These are phyloP conservation scores for Leptobrachium ailaonicum DNA, from an alignment of 2,113 vertebrate species.

Conservation along the genomic window DNA sequence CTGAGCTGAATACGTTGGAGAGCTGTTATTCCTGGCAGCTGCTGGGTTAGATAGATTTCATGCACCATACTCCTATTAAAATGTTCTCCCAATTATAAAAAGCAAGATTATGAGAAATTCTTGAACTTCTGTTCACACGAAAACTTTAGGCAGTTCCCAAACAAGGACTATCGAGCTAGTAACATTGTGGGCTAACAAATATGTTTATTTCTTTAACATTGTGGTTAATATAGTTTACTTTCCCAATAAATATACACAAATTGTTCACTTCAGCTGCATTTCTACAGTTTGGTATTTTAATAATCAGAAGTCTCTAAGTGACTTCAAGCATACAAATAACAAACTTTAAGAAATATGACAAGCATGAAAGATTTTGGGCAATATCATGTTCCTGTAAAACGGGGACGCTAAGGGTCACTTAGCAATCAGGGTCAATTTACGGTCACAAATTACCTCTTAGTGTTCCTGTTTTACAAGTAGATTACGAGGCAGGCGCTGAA, in stretches of 20 bases:
- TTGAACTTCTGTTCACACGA: constrained; percentile 57
- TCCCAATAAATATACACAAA: constrained; percentile 2
- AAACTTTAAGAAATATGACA: no score
- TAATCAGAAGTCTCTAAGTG: constrained; percentile 7
- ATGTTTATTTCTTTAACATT: neutral
- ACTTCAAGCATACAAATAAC: neutral
- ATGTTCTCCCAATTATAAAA: constrained; percentile 42
- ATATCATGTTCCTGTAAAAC: no score
- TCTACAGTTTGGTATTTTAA: neutral
- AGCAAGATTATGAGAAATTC: constrained; percentile 60
- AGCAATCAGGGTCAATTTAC: no score
- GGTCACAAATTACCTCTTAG: no score
- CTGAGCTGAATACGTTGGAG: constrained; percentile 1
- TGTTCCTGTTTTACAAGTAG: no score
- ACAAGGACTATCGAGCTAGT: neutral
- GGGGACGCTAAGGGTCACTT: no score
- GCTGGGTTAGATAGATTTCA: constrained; percentile 41
- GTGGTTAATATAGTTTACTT: constrained; percentile 15
- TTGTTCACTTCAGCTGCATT: neutral
- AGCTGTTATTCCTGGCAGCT: constrained; percentile 37
- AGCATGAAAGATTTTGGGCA: no score
- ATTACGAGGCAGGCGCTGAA: no score
- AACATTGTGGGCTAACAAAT: constrained; percentile 1
- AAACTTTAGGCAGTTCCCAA: constrained; percentile 55
- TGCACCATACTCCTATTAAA: constrained; percentile 53